Evolutionary conservation across 1,140 invertebrate genomes (phyloP), one percentile per base, ranked within the genome.

Genomic region (Drosophila pseudoananassae): DNA sequence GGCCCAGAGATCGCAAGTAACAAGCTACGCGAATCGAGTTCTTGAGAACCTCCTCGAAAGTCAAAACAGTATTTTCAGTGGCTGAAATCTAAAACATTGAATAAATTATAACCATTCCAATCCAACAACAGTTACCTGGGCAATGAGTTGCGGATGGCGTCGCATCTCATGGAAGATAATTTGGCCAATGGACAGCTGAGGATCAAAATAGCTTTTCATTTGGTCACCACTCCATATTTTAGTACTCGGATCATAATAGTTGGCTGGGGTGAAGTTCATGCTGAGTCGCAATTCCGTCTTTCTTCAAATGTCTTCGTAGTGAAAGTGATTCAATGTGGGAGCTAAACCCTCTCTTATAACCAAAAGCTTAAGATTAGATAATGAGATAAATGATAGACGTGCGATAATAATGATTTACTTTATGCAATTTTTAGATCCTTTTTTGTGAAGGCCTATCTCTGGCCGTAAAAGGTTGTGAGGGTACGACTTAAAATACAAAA

Each of bases 141-240:
- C 88, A 15, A 79, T 72, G 0, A 70, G 68, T 7, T 79, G 55
- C 0, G 85, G 78, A 63, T 88, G 77, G 3, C 81, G 50, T 2
- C 69, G 52, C 87, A 90, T 90, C 23, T 90, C 87, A 4, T 71
- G 31, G 23, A 79, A 87, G 2, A 85, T 73, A 15, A 90, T 76
- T 38, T 78, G 63, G 0, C 85, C 85, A 1, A 90, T 69, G 1
- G 85, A 90, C 17, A 66, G 23, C 9, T 85, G 56, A 15, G 51
- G 29, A 20, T 66, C 52, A 36, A 76, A 90, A 14, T 78, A 79
- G 4, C 56, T 33, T 2, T 36, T 9, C 4, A 59, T 14, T 4
- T 38, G n/a, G 1, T 46, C 49, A 0, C 75, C 61, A 4, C 45
- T 59, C 85, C 81, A 90, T 9, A 90, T 50, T 50, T 54, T 90